These are phyloP conservation scores for Dicrurus megarhynchus DNA, from an alignment of 2,113 vertebrate species.

Conservation along the genomic window DNA sequence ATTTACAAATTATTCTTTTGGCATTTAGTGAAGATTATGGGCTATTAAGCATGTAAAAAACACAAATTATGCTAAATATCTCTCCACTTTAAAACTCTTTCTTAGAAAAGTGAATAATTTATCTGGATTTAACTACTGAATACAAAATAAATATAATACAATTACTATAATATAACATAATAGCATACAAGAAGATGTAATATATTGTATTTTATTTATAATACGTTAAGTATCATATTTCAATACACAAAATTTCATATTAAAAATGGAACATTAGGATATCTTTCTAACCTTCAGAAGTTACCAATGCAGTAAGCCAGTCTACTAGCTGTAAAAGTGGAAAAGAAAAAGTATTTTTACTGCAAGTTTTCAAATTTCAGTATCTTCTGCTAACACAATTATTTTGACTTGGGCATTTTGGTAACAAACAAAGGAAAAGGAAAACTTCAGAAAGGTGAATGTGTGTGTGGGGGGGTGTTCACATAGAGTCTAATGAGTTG, in stretches of 20 bases:
- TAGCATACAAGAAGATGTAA: background rate
- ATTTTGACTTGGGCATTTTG: background rate
- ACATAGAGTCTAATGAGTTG: background rate
- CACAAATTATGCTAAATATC: background rate
- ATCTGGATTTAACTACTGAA: background rate
- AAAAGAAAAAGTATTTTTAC: background rate
- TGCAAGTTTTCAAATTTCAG: background rate
- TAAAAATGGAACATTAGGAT: background rate
- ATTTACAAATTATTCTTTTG: conserved; percentile 30
- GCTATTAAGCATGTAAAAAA: background rate
- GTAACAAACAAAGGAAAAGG: background rate
- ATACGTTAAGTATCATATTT: background rate
- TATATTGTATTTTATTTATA: background rate
- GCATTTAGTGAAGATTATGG: background rate
- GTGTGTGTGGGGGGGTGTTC: background rate
- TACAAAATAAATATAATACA: background rate
- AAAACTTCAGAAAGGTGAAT: background rate
- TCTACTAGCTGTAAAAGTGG: background rate
- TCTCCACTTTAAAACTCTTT: background rate
- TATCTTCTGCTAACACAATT: background rate
- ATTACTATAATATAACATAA: background rate
- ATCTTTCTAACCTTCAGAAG: background rate
- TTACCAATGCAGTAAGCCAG: background rate
- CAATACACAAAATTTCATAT: background rate
- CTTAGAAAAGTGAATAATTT: background rate